A percentile compares a stretch with the other conserved stretches of the same genome.
Conservation (phyloP, 1,140 invertebrate species). For the Sminthurides bifidus region DNA sequence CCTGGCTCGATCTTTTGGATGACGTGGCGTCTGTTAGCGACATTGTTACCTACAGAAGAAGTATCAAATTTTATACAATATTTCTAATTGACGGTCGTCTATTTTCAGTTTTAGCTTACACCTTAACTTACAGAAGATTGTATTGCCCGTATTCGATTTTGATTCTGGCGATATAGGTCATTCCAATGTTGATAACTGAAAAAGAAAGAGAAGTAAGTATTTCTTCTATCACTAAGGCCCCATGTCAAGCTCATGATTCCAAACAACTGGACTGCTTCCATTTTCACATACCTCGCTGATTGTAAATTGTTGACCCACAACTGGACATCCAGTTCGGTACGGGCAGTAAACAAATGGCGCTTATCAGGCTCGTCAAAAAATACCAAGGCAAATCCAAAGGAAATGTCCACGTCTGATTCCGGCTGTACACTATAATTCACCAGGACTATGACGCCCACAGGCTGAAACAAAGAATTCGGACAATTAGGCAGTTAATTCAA, state of each 20-base stretch:
- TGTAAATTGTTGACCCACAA: conserved; percentile 49
- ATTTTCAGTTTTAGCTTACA: too few relatives aligned
- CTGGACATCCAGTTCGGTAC: conserved; percentile 48
- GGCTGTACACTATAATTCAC: conserved; percentile 53
- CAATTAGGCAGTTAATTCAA: too few relatives aligned
- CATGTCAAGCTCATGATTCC: not conserved
- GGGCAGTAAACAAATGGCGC: conserved; percentile 49
- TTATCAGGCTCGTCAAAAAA: conserved; percentile 54
- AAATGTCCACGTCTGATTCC: conserved; percentile 46
- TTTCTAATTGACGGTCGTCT: too few relatives aligned
- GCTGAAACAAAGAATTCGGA: conserved; percentile 38
- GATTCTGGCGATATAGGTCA: not conserved
- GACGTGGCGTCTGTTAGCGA: too few relatives aligned
- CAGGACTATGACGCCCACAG: conserved; percentile 52
- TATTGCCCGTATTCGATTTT: not conserved
- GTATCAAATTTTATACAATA: too few relatives aligned
- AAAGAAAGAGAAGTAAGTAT: not conserved
- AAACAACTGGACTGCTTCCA: not conserved
- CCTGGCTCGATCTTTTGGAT: too few relatives aligned
- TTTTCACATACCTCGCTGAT: conserved; percentile 37
- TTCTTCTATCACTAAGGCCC: not conserved
- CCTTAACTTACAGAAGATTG: too few relatives aligned
- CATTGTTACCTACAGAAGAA: too few relatives aligned
- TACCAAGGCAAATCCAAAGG: conserved; percentile 54
- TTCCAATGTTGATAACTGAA: conserved; percentile 17